These are phyloP conservation scores for Spisula solida DNA, from an alignment of 2,888 invertebrate species.

Conservation along the genomic window DNA sequence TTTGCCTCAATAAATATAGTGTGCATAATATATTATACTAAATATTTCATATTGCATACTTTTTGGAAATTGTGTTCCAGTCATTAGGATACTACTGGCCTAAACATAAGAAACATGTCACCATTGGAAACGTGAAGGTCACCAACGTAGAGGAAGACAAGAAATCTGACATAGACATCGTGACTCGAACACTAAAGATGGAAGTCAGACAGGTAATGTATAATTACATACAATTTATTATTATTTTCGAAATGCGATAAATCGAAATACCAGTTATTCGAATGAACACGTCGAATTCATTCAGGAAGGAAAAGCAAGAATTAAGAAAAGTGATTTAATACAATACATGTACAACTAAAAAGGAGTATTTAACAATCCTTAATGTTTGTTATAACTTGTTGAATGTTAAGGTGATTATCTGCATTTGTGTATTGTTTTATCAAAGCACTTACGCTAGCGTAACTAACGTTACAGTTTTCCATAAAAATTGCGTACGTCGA, in stretches of 20 bases:
- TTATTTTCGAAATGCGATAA: neutral
- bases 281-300: neutral
- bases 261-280: neutral
- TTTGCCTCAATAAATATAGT: no score
- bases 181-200: neutral
- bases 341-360: no score
- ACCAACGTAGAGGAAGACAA: neutral
- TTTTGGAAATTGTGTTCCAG: neutral
- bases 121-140: neutral
- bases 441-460: no score
- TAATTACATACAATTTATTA: neutral
- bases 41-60: neutral
- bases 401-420: neutral
- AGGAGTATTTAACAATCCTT: neutral
- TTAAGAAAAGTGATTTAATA: neutral
- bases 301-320: neutral
- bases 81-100: conserved; percentile 31
- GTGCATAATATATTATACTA: no score
- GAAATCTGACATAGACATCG: conserved; percentile 6
- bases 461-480: no score
- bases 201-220: neutral
- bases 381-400: neutral
- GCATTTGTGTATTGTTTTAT: neutral
- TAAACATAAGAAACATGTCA: conserved; percentile 8
- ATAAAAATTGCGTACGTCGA: no score